A percentile compares a stretch with the other conserved stretches of the same genome.
These are phyloP conservation scores for Eurypyga helias DNA, from an alignment of 2,113 vertebrate genomes.

Conservation along the genomic window DNA sequence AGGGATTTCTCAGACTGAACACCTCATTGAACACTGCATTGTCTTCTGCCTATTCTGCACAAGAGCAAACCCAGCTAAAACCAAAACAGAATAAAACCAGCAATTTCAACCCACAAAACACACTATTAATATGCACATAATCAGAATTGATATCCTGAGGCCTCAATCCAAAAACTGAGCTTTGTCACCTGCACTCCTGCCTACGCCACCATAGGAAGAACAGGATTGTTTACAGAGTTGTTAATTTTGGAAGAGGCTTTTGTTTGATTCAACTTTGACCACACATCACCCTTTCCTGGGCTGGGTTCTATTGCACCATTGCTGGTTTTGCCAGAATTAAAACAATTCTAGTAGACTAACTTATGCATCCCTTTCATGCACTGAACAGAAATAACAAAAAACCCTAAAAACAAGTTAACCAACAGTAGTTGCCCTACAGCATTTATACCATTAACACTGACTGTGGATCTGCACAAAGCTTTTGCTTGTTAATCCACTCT, in stretches of 20 bases:
- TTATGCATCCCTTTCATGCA: neutral
- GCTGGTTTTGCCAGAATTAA: neutral
- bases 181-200: neutral
- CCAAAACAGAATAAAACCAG: neutral
- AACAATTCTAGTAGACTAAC: neutral
- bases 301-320: slow-evolving; percentile 35
- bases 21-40: neutral
- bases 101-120: neutral
- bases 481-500: neutral
- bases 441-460: neutral
- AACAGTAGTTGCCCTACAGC: neutral
- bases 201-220: neutral
- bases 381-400: neutral
- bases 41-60: neutral
- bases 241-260: neutral
- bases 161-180: neutral
- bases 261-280: neutral
- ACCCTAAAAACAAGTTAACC: neutral
- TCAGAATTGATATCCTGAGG: neutral
- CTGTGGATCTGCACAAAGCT: neutral
- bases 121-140: neutral
- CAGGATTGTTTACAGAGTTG: neutral
- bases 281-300: slow-evolving; percentile 17
- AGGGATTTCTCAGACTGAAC: neutral
- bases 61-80: neutral